A percentile compares a stretch with the other conserved stretches of the same genome.
These are phyloP conservation scores for Aldrovandia affinis DNA, from an alignment of 2,797 vertebrate species.

Conservation along the genomic window DNA sequence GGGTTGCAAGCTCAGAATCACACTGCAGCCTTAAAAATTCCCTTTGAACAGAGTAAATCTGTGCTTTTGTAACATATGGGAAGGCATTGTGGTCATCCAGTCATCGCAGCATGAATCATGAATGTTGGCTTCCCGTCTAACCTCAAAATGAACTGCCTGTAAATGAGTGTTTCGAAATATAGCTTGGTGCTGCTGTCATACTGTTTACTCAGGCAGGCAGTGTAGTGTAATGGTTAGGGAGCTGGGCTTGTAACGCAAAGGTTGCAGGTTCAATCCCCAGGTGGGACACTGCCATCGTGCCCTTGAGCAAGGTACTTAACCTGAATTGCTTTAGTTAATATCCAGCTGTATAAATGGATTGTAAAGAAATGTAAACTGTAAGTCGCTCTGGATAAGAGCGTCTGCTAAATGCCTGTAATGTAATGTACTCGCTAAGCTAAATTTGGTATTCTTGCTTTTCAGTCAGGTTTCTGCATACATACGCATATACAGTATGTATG, in stretches of 20 bases:
- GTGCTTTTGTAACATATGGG: neutral
- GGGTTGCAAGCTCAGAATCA: neutral
- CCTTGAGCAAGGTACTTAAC: too few relatives aligned
- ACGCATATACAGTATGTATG: too few relatives aligned
- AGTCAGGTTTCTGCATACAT: neutral
- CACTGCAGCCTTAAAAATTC: neutral
- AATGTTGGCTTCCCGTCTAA: neutral
- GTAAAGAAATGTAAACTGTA: too few relatives aligned
- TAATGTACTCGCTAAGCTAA: neutral
- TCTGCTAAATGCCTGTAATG: too few relatives aligned
- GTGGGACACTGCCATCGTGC: too few relatives aligned
- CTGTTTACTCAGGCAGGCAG: neutral
- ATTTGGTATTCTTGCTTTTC: neutral
- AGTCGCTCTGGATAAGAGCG: too few relatives aligned
- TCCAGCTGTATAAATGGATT: too few relatives aligned
- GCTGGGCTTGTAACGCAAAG: too few relatives aligned
- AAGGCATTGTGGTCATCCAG: neutral
- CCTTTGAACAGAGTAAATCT: neutral
- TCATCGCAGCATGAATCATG: neutral
- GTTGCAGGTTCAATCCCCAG: too few relatives aligned
- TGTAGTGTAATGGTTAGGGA: too few relatives aligned
- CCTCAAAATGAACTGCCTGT: neutral
- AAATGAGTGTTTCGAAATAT: neutral
- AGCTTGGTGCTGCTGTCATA: neutral
- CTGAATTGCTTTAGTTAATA: too few relatives aligned